phyloP scores from a whole-genome alignment of 1,140 invertebrate genomes.

The Dendrolimus punctatus region DNA sequence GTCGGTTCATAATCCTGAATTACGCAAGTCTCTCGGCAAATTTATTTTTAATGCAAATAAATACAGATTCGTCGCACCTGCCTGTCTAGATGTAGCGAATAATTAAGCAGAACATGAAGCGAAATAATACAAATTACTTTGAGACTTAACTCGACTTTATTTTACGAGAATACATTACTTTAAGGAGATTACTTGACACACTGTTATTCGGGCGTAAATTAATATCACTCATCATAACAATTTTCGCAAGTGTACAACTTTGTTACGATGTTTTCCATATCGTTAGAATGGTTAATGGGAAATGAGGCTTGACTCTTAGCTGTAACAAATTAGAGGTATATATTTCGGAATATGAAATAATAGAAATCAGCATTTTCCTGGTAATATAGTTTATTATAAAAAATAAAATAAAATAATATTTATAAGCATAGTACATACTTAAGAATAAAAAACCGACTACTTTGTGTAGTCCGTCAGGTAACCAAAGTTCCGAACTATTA shows the following conservation, averaged over 20 bases:
- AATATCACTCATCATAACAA: constrained; percentile 8
- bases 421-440: too few relatives aligned
- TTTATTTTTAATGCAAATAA: constrained; percentile 67
- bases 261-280: constrained; percentile 1
- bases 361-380: too few relatives aligned
- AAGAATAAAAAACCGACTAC: too few relatives aligned
- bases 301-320: neutral
- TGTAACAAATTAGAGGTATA: too few relatives aligned
- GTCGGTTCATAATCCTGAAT: constrained; percentile 48
- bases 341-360: too few relatives aligned
- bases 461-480: too few relatives aligned
- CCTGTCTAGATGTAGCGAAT: constrained; percentile 48
- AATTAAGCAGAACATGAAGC: constrained; percentile 50
- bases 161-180: constrained; percentile 30
- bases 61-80: constrained; percentile 64
- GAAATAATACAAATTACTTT: constrained; percentile 51
- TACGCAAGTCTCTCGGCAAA: constrained; percentile 47
- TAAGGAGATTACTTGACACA: constrained; percentile 28
- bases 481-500: too few relatives aligned
- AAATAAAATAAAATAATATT: too few relatives aligned
- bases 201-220: constrained; percentile 20
- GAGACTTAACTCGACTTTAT: constrained; percentile 38
- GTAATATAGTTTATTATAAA: too few relatives aligned
- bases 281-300: neutral
- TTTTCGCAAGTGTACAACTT: neutral